Evolutionary conservation across 2,113 vertebrate genomes (phyloP).

Genomic region (Scortum barcoo): DNA sequence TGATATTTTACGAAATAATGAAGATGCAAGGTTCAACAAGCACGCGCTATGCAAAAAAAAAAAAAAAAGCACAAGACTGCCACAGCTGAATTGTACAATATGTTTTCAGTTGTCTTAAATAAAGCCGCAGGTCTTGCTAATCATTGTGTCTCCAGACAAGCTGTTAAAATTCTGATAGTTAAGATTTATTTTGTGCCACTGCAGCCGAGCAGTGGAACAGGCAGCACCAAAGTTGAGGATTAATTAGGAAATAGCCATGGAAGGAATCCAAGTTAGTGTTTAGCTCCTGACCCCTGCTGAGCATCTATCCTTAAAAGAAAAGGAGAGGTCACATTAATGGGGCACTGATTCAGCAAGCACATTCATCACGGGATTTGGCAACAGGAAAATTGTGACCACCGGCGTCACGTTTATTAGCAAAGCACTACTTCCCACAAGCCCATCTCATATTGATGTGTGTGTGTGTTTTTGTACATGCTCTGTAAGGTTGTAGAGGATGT

Average conservation of each 20-base stretch:
- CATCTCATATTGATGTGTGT: slow-evolving; percentile 27
- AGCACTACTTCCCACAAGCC: slow-evolving; percentile 19
- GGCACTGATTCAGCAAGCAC: neutral
- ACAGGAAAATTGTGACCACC: slow-evolving; percentile 9
- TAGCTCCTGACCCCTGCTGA: neutral
- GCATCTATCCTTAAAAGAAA: slow-evolving; percentile 1
- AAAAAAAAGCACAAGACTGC: neutral
- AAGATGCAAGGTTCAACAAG: neutral
- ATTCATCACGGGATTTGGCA: slow-evolving; percentile 29
- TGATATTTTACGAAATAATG: neutral
- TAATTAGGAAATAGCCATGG: slow-evolving; percentile 13
- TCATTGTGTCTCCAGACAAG: slow-evolving; percentile 1
- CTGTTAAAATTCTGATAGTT: neutral
- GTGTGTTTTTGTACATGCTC: slow-evolving; percentile 23
- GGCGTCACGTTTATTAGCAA: slow-evolving; percentile 31
- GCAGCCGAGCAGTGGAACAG: neutral
- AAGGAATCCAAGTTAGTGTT: neutral
- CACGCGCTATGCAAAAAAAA: too few relatives aligned
- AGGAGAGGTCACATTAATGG: slow-evolving; percentile 33
- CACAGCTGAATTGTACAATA: neutral
- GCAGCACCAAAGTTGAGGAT: neutral
- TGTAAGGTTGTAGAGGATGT: slow-evolving; percentile 5
- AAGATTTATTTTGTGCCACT: neutral
- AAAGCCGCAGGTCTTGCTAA: neutral
- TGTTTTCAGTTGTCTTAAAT: neutral